Base-by-base conservation (phyloP, 2,113 vertebrate species). In the Podarcis muralis region DNA sequence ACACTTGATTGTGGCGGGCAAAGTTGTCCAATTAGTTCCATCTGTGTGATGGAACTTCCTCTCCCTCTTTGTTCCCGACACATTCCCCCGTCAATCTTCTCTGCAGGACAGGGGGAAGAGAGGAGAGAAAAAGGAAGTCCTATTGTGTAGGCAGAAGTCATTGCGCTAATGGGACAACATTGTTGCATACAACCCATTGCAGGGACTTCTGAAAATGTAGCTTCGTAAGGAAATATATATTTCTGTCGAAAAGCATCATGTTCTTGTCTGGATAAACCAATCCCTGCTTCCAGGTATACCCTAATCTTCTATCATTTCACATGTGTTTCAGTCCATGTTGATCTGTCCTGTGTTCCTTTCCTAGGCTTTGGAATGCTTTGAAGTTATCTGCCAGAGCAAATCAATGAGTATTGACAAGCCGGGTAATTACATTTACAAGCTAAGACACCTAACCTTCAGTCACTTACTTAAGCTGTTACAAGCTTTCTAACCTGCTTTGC, bases 341-440 rank as follows among this genome's bases (percentile, higher is more conserved):
- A n/a, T 59, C 88, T 93, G 81, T 8, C 90, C 72, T 57, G 83
- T 86, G 87, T 93, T 86, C 77, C 48, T 92, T 83, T 57, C 15
- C 2, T 37, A 68, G 40, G 18, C 87, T 95, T 91, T 79, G 88
- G 86, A 91, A 87, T 77, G 27, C 35, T 95, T 94, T 93, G 86
- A 91, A 95, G 88, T 25, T 75, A 95, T 95, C 88, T 1, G 0
- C 76, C 90, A 93, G 75, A 80, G 68, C 59, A 92, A 93, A 96
- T 97, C 96, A 92, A 96, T 96, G 74, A 4, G 27, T 95, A 97
- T 96, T 93, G 96, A 96, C 95, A 96, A 86, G 57, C 78, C 90
- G 86, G 91, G 90, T 97, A 97, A 97, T 97, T 96, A 96, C 93
- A 95, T 96, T 96, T 96, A 95, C 95, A 95, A 95, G 91, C 82